A percentile compares a stretch with the other conserved stretches of the same genome.
These are phyloP conservation scores for Epizoanthus ramosus DNA, from an alignment of 92 coral and sea anemone genomes.

Conservation along the genomic window DNA sequence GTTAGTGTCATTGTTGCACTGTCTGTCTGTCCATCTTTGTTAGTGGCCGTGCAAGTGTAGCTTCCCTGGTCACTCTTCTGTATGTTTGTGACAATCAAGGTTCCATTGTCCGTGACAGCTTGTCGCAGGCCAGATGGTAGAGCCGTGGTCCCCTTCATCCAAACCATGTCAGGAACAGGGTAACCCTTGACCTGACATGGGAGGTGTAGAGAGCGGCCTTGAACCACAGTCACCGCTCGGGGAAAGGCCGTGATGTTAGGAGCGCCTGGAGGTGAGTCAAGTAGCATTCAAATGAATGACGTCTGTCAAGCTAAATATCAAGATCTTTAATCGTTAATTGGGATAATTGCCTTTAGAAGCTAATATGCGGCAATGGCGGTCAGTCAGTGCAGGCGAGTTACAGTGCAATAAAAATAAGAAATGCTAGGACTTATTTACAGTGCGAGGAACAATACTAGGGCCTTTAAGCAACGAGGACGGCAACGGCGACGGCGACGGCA, in stretches of 20 bases:
- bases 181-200: conserved; percentile 92
- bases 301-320: too few relatives aligned
- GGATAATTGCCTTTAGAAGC: too few relatives aligned
- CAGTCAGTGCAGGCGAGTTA: too few relatives aligned
- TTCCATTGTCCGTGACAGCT: conserved; percentile 54
- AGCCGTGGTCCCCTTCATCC: conserved; percentile 62
- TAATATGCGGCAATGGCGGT: too few relatives aligned
- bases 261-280: conserved; percentile 57
- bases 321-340: too few relatives aligned
- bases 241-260: conserved; percentile 71
- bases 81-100: conserved; percentile 53
- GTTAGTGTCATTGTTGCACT: conserved; percentile 35
- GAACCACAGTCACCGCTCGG: conserved; percentile 54
- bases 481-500: too few relatives aligned
- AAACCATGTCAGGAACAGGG: conserved; percentile 70
- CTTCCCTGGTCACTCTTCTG: conserved; percentile 61
- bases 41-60: conserved; percentile 70
- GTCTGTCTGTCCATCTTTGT: conserved; percentile 47
- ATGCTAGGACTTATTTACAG: too few relatives aligned
- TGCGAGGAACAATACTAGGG: too few relatives aligned
- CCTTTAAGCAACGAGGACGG: too few relatives aligned
- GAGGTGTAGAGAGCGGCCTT: conserved; percentile 73
- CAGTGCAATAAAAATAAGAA: too few relatives aligned
- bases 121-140: conserved; percentile 71
- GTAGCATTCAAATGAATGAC: too few relatives aligned